These are phyloP conservation scores for Planiliza haematocheilus DNA, from an alignment of 2,113 vertebrate species.

Conservation along the genomic window DNA sequence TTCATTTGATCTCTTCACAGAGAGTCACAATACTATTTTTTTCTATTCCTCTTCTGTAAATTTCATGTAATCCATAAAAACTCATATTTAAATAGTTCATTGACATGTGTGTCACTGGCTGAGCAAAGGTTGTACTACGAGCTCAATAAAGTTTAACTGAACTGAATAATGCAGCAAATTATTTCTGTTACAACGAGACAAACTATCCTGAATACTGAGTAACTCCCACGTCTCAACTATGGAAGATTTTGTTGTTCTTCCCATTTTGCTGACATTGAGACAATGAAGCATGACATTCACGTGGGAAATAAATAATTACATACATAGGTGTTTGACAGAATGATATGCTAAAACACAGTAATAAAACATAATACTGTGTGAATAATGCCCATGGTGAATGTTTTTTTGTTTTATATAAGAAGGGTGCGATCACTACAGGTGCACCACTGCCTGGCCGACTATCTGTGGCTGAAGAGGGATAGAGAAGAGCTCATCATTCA, in stretches of 20 bases:
- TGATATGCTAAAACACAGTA: background rate
- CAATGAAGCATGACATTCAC: background rate
- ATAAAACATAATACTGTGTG: constrained; percentile 5
- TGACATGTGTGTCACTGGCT: too few relatives aligned
- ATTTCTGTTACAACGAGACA: background rate
- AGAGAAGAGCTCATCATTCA: constrained; percentile 56
- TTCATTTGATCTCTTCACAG: too few relatives aligned
- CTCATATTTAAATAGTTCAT: too few relatives aligned
- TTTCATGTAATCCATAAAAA: too few relatives aligned
- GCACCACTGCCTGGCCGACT: constrained; percentile 30
- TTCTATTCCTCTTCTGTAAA: too few relatives aligned
- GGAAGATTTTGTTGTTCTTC: constrained; percentile 8
- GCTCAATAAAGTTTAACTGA: too few relatives aligned
- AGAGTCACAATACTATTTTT: too few relatives aligned
- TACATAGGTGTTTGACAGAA: background rate
- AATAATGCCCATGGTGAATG: constrained; percentile 34
- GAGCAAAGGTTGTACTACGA: too few relatives aligned
- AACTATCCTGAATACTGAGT: constrained; percentile 2
- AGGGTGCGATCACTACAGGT: constrained; percentile 28
- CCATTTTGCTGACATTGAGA: background rate
- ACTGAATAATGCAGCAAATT: background rate
- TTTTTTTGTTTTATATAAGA: constrained; percentile 31
- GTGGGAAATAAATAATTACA: background rate
- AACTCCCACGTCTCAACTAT: background rate
- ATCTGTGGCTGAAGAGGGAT: constrained; percentile 51